Evolutionary conservation across 2,113 vertebrate genomes (phyloP), one percentile per base, ranked within the genome.

Genomic region (Ranitomeya variabilis): DNA sequence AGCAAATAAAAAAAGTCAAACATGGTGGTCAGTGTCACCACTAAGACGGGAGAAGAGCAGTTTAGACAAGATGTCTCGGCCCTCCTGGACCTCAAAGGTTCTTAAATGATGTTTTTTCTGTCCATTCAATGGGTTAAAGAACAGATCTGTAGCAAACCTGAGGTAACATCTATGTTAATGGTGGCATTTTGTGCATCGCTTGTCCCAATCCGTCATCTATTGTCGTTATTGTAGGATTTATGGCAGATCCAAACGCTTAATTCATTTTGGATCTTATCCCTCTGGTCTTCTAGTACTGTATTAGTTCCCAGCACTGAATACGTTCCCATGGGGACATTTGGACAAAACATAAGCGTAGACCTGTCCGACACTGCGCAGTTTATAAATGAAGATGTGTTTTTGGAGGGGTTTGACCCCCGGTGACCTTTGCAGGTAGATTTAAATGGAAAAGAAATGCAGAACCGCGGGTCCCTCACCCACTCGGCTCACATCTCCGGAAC

Each of bases 401-500:
- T 76, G 86, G 87, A 78, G 69, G 71, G 62, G 86, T 15, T n/a
- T 78, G 87, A 83, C 83, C 89, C 84, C 37, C 71, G 79, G 85
- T 77, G 76, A 86, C 92, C 90, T 86, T 37, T 45, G 55, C 87
- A 89, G 87, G 87, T 89, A 84, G 60, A 89, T 89, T 89, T 78
- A 89, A 84, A 84, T 60, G 14, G 5, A 74, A 79, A 55, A 74
- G 86, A 89, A 88, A 82, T 80, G 64, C 87, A 90, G 89, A 88
- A 90, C n/a, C 78, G 85, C 64, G 15, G 62, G 21, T 67, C 91
- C 92, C 16, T 11, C 60, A 87, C 92, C 91, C 92, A 83, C 90
- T 91, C 91, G 91, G 93, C 76, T 83, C 81, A 84, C 71, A 89
- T 69, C 87, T 77, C 77, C 51, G 85, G 59, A 94, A 92, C 94